phyloP scores from a whole-genome alignment of 2,888 invertebrate species.

The Mythimna loreyi region DNA sequence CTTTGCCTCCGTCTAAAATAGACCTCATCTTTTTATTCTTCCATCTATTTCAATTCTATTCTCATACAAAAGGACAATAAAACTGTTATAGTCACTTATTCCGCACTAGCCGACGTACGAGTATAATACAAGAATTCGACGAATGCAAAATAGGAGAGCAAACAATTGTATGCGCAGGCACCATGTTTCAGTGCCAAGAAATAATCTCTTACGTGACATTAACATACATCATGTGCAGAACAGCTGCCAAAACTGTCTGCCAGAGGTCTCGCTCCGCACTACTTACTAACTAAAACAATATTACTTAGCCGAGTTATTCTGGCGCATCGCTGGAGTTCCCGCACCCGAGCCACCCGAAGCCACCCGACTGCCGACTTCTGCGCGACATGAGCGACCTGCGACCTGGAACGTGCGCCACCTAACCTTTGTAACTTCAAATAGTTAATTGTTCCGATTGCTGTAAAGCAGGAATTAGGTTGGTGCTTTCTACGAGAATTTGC shows the following conservation, averaged over 20 bases:
- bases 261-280: conserved; percentile 76
- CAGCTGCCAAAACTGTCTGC: conserved; percentile 87
- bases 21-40: conserved; percentile 14
- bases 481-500: conserved; percentile 22
- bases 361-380: conserved; percentile 42
- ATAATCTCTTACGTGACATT: conserved; percentile 89
- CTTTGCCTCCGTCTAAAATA: not conserved
- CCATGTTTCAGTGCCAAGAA: conserved; percentile 86
- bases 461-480: conserved; percentile 21
- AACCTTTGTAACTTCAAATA: conserved; percentile 16
- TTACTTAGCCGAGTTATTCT: conserved; percentile 81
- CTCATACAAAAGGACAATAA: conserved; percentile 49
- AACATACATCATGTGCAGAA: conserved; percentile 86
- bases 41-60: conserved; percentile 33
- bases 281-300: conserved; percentile 88
- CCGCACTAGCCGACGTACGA: conserved; percentile 60
- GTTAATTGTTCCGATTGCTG: conserved; percentile 23
- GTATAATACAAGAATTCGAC: conserved; percentile 62
- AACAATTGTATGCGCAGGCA: conserved; percentile 77
- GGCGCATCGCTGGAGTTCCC: conserved; percentile 46
- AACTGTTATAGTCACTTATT: conserved; percentile 58
- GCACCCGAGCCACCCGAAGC: conserved; percentile 21
- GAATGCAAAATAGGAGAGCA: conserved; percentile 80
- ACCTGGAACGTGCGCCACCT: conserved; percentile 36
- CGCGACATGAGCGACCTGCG: conserved; percentile 24